These are phyloP conservation scores for Monodelphis domestica DNA, from an alignment of 2,797 vertebrate genomes.

Conservation along the genomic window DNA sequence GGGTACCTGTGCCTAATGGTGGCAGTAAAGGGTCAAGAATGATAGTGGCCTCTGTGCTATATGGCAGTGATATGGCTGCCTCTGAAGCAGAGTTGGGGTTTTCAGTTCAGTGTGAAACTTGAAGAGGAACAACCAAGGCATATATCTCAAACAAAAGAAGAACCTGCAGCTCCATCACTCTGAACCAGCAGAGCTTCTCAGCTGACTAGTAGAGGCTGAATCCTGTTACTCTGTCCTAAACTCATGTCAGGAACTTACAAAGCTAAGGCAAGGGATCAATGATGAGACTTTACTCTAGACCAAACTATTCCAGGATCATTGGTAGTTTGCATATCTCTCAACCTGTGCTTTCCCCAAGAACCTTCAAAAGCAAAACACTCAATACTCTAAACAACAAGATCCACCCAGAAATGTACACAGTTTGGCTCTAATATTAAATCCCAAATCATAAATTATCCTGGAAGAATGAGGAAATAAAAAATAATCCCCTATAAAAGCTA, in stretches of 20 bases:
- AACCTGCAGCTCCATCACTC: not conserved
- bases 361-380: not conserved
- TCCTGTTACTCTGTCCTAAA: not conserved
- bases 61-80: not conserved
- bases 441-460: not conserved
- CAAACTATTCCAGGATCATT: not conserved
- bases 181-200: not conserved
- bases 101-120: not conserved
- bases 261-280: not conserved
- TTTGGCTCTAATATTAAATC: not conserved
- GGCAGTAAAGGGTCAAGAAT: not conserved
- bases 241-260: not conserved
- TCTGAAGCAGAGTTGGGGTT: not conserved
- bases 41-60: not conserved
- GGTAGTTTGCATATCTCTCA: not conserved
- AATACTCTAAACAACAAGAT: not conserved
- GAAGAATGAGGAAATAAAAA: not conserved
- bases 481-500: not conserved
- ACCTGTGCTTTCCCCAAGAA: not conserved
- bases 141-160: not conserved
- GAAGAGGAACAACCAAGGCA: not conserved
- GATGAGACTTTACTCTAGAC: not conserved
- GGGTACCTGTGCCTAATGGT: not conserved
- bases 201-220: not conserved
- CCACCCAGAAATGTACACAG: not conserved